phyloP scores from a whole-genome alignment of 2,888 invertebrate genomes.

The Chrysolina haemoptera region DNA sequence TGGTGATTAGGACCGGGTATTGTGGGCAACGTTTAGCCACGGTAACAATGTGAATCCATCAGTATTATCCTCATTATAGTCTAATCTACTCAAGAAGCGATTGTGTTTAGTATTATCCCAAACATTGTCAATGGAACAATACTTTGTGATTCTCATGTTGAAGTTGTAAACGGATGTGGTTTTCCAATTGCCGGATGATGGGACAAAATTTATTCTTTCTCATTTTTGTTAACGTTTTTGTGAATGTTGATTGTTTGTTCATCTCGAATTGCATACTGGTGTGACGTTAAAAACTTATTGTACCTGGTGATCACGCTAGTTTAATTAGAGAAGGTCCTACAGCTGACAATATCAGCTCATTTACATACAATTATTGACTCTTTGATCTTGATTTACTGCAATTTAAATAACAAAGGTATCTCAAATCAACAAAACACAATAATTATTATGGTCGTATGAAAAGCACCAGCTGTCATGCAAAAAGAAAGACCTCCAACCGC shows the following conservation, averaged over 20 bases:
- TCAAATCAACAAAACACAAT: too few species aligned
- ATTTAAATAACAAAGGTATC: too few species aligned
- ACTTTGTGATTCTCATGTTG: conserved; percentile 19
- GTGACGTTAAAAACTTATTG: too few species aligned
- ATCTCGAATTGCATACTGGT: too few species aligned
- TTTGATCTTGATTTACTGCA: too few species aligned
- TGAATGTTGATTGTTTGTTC: neutral
- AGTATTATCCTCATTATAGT: conserved; percentile 38
- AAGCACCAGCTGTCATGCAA: too few species aligned
- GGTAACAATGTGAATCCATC: conserved; percentile 37
- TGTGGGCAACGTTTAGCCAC: conserved; percentile 28
- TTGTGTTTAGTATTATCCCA: conserved; percentile 37
- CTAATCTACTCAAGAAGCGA: conserved; percentile 35
- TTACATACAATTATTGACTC: too few species aligned
- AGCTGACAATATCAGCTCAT: too few species aligned
- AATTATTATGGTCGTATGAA: too few species aligned
- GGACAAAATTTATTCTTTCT: neutral
- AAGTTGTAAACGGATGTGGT: conserved; percentile 27
- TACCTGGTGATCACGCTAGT: too few species aligned
- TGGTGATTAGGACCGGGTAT: conserved; percentile 37
- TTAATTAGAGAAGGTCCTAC: too few species aligned
- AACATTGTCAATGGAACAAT: conserved; percentile 39
- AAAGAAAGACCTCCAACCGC: too few species aligned
- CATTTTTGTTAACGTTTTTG: neutral
- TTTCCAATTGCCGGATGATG: conserved; percentile 17